These are phyloP conservation scores for Maconellicoccus hirsutus DNA, from an alignment of 1,140 invertebrate genomes.

Conservation along the genomic window DNA sequence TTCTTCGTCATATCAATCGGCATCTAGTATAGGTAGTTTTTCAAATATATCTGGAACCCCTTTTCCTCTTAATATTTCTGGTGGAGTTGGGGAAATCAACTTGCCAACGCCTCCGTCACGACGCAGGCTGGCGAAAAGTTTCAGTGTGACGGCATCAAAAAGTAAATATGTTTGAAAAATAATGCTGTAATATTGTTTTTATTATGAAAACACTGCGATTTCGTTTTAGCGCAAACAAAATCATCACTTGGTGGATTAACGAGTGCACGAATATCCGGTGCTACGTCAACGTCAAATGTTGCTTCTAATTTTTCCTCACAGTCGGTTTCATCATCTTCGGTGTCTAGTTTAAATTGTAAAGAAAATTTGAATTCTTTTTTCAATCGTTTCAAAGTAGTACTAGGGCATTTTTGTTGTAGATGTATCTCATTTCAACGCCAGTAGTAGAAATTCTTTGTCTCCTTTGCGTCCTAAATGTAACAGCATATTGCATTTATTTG, in stretches of 20 bases:
- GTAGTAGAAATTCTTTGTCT: conserved; percentile 50
- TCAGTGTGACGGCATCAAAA: conserved; percentile 60
- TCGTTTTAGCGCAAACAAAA: conserved; percentile 56
- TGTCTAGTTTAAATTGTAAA: conserved; percentile 34
- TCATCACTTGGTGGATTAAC: conserved; percentile 61
- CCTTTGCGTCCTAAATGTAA: conserved; percentile 73
- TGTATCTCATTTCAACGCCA: conserved; percentile 42
- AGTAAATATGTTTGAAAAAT: conserved; percentile 17
- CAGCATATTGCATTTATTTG: conserved; percentile 89
- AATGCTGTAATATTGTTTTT: conserved; percentile 31
- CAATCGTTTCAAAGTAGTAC: too few relatives aligned
- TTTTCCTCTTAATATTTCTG: background rate
- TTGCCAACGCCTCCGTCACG: conserved; percentile 64
- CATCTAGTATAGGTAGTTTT: background rate
- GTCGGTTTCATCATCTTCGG: conserved; percentile 53
- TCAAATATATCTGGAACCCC: background rate
- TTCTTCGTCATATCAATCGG: background rate
- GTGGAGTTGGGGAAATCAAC: conserved; percentile 23
- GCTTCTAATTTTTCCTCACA: conserved; percentile 38
- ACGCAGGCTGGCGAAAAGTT: conserved; percentile 73
- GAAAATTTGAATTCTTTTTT: background rate
- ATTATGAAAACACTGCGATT: conserved; percentile 27
- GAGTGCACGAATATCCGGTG: conserved; percentile 32
- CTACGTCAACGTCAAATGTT: background rate
- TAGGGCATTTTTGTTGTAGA: too few relatives aligned